phyloP scores from a whole-genome alignment of 2,113 vertebrate genomes.

The Micromys minutus region DNA sequence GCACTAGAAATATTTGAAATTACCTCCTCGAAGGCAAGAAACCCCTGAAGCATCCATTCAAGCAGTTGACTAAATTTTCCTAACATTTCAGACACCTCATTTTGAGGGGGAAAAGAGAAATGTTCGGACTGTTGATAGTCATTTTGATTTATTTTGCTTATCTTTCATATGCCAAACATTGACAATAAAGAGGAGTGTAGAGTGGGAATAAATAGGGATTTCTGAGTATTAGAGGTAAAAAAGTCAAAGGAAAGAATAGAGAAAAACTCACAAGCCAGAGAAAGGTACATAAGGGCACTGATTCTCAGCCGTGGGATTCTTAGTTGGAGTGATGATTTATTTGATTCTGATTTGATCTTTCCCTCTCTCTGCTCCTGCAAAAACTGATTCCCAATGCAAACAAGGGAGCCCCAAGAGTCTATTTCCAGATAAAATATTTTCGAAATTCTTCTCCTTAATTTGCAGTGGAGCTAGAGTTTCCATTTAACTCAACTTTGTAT shows the following conservation, averaged over 20 bases:
- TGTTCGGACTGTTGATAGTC: neutral
- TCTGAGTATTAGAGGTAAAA: slow-evolving; percentile 26
- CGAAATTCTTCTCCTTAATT: slow-evolving; percentile 27
- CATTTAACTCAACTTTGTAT: neutral
- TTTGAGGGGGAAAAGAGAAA: neutral
- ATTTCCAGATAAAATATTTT: neutral
- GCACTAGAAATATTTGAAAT: neutral
- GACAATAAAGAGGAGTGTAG: neutral
- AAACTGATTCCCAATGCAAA: neutral
- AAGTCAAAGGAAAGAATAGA: neutral
- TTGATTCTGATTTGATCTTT: neutral
- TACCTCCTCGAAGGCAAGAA: neutral
- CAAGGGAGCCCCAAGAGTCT: neutral
- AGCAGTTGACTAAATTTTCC: neutral
- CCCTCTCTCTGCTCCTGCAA: neutral
- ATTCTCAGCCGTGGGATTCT: neutral
- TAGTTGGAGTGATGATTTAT: slow-evolving; percentile 24
- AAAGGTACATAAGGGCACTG: neutral
- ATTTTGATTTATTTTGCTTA: neutral
- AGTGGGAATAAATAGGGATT: neutral
- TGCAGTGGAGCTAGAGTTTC: neutral
- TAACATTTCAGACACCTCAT: slow-evolving; percentile 48
- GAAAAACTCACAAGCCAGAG: neutral
- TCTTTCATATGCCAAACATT: neutral
- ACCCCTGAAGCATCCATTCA: neutral